phyloP scores from a whole-genome alignment of 2,888 invertebrate genomes.

The Aromia moschata region DNA sequence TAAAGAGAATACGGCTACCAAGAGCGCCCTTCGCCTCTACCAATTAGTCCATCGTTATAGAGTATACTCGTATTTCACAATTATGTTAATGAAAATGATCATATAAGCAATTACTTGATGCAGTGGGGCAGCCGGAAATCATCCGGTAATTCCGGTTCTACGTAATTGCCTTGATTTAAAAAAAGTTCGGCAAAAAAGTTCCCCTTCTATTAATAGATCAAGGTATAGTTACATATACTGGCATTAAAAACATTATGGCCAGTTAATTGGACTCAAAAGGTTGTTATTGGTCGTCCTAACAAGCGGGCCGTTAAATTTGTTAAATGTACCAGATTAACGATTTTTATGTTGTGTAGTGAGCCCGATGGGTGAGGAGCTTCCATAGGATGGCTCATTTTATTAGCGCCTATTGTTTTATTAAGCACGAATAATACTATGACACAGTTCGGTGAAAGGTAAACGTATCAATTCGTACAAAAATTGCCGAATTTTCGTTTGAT shows the following conservation, averaged over 20 bases:
- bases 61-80: no score
- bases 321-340: conserved; percentile 26
- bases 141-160: no score
- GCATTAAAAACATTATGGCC: conserved; percentile 10
- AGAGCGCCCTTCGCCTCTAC: no score
- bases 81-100: no score
- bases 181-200: not conserved
- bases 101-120: no score
- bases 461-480: conserved; percentile 4
- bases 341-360: conserved; percentile 23
- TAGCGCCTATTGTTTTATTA: conserved; percentile 18
- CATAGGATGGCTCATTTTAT: conserved; percentile 24
- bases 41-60: no score
- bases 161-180: no score
- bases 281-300: conserved; percentile 23
- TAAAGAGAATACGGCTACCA: no score
- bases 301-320: conserved; percentile 20
- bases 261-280: conserved; percentile 17
- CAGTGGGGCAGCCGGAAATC: no score
- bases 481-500: no score
- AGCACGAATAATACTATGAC: conserved; percentile 18
- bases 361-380: conserved; percentile 20
- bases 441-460: conserved; percentile 13
- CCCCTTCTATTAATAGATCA: conserved; percentile 12
- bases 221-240: not conserved